phyloP scores from a whole-genome alignment of 2,797 vertebrate genomes.

The Clarias fuscus region DNA sequence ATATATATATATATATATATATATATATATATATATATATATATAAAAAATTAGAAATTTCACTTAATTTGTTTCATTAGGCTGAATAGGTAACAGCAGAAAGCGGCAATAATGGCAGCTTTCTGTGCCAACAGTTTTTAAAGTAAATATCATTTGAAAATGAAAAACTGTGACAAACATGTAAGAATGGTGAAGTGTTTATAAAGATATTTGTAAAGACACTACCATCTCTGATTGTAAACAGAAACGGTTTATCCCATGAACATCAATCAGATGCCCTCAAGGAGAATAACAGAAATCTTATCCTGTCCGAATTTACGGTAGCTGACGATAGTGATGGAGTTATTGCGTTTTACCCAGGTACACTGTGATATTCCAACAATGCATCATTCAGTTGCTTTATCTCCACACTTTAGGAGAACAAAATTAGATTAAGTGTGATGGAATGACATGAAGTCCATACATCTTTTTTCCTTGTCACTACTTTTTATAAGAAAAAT shows the following conservation, averaged over 20 bases:
- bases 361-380: neutral
- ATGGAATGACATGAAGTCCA: constrained; percentile 4
- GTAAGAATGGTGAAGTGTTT: no score
- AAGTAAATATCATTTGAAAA: no score
- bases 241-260: neutral
- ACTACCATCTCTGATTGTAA: neutral
- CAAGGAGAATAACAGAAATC: neutral
- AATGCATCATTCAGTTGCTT: constrained; percentile 14
- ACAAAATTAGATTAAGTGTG: neutral
- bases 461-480: constrained; percentile 11
- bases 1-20: no score
- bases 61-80: no score
- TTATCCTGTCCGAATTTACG: neutral
- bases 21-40: no score
- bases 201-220: neutral
- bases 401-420: neutral
- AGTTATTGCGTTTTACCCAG: neutral
- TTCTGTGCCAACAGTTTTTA: no score
- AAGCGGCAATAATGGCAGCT: no score
- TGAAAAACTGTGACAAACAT: no score
- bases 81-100: no score
- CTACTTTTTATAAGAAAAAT: constrained; percentile 8
- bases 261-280: neutral
- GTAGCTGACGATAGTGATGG: neutral
- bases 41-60: no score